Percentiles rank a stretch among this genome's conserved stretches.
phyloP scores from a whole-genome alignment of 2,113 vertebrate species.

The Nothoprocta pentlandii region DNA sequence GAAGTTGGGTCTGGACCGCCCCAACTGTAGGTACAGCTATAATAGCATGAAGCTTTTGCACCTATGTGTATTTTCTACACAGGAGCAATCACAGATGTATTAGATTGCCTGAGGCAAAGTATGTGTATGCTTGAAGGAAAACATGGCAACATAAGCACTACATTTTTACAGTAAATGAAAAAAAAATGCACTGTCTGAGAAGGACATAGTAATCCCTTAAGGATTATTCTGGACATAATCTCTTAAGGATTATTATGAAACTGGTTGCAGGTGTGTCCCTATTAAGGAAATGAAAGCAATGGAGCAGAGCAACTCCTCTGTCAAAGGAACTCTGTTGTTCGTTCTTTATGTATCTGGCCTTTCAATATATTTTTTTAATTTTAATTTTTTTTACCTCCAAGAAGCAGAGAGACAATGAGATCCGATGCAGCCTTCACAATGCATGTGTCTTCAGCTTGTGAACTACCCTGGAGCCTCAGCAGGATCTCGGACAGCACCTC shows the following conservation, averaged over 20 bases:
- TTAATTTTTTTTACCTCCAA: conserved; percentile 82
- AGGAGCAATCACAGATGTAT: neutral
- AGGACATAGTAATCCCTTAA: neutral
- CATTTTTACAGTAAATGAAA: neutral
- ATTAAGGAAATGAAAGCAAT: neutral
- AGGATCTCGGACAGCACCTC: conserved; percentile 86
- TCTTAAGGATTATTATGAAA: neutral
- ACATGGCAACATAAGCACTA: neutral
- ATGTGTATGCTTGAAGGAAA: neutral
- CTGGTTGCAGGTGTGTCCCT: neutral
- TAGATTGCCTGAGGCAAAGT: neutral
- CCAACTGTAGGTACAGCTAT: neutral
- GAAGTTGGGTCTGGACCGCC: neutral
- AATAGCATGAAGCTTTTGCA: neutral
- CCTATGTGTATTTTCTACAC: rapidly evolving
- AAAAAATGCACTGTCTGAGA: neutral
- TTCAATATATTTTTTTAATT: neutral
- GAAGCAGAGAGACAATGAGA: conserved; percentile 87
- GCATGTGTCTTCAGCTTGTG: conserved; percentile 85
- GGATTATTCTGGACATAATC: neutral
- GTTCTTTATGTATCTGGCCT: neutral
- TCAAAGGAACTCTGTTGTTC: neutral
- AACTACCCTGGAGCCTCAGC: conserved; percentile 79
- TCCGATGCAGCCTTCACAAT: conserved; percentile 90
- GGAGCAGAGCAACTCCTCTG: neutral